Base-by-base conservation (phyloP, 1,140 invertebrate genomes). In the Leucophenga varia region DNA sequence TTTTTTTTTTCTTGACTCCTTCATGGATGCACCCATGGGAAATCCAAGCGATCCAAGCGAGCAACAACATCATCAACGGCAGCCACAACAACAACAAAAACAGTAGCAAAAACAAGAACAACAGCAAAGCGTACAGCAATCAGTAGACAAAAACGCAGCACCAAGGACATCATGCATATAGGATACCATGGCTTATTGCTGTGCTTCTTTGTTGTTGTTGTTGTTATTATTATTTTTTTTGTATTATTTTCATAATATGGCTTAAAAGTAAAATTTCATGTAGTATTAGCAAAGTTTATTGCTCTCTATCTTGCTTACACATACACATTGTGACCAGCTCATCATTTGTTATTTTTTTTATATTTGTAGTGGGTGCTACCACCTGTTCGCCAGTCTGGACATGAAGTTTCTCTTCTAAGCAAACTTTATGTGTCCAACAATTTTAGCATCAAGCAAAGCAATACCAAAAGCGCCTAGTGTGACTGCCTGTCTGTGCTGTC, bases 1-100 rank as follows among this genome's bases (percentile, higher is more conserved):
- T 25, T 25, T 25, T 10, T 6, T 25, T 5, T 25, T 28, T 34
- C 31, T 50, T n/a, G n/a, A n/a, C n/a, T n/a, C n/a, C n/a, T n/a
- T n/a, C n/a, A n/a, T n/a, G n/a, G n/a, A n/a, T n/a, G 67, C 54
- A 68, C 68, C 55, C 64, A 19, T 31, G 44, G 49, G 69, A 58
- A 51, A 56, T 54, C 41, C 52, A 55, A 51, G 57, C 64, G 58
- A 57, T 58, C 59, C 51, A 61, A 57, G 67, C 58, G 53, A 61
- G 68, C n/a, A 70, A 70, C 65, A 70, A 60, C 64, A 61, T 68
- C 64, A 64, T 58, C 56, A 64, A 51, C 51, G 42, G 46, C 51
- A 59, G 43, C 34, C 44, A 45, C 48, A 44, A 39, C 39, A 36
- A 28, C 49, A 38, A 19, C n/a, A 70, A 70, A 65, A 70, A 60